Evolutionary conservation across 2,888 invertebrate genomes (phyloP), one percentile per base, ranked within the genome.

Genomic region (Euplexia lucipara): DNA sequence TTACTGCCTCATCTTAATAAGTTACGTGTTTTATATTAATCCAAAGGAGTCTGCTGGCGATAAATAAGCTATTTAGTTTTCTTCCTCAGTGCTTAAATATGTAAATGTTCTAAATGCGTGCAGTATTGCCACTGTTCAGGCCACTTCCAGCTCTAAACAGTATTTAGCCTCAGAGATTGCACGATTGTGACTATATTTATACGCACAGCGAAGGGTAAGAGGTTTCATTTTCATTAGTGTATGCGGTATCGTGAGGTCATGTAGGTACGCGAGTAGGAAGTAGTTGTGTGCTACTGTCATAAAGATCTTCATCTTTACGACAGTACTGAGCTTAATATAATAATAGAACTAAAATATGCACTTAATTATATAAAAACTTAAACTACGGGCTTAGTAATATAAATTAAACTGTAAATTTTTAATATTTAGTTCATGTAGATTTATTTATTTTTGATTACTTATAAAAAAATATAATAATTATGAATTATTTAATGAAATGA

Each of bases 401-500:
- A 78, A 78, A 75, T 69, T 44, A 70, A n/a, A 42, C 51, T 44
- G 12, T 63, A 69, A 51, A 22, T 65, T 68, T 70, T 65, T 47
- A 48, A 63, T 45, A 37, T 26, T 49, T 32, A 59, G 48, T 45
- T 35, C 45, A 45, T 47, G 39, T 47, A 54, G 20, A 41, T 44
- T 41, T 58, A 56, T 63, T 37, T 52, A 63, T 70, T 52, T 58
- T 47, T 42, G 37, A 42, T 59, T 65, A 57, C 26, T 26, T 26
- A 26, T 26, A 26, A 26, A 26, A 26, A 26, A 26, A 3, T 26
- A 60, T 73, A 70, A 62, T n/a, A n/a, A n/a, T n/a, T n/a, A n/a
- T n/a, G n/a, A n/a, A n/a, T n/a, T n/a, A n/a, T 67, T 44, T 22
- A 32, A 32, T 84, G 75, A 81, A 57, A 51, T 84, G 84, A 85